Percentiles rank a stretch among this genome's conserved stretches.
These are phyloP conservation scores for Garrulus glandarius DNA, from an alignment of 2,797 vertebrate species.

Conservation along the genomic window DNA sequence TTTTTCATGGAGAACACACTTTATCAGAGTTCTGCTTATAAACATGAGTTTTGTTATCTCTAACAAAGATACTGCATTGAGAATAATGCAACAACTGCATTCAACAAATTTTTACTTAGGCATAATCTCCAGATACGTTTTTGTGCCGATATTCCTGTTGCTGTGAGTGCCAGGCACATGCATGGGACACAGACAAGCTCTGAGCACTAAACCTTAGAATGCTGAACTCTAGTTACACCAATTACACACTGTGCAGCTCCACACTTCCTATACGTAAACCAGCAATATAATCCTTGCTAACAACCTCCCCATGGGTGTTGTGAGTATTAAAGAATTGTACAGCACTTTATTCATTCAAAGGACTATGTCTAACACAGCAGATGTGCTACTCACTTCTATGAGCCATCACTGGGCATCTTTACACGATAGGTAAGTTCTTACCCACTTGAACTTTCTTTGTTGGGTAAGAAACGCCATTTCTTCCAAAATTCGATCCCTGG, in stretches of 20 bases:
- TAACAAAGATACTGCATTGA: not conserved
- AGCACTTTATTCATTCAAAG: not conserved
- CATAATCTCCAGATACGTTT: not conserved
- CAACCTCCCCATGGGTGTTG: not conserved
- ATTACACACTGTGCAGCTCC: not conserved
- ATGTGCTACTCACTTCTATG: not conserved
- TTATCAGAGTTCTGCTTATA: not conserved
- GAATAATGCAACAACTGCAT: not conserved
- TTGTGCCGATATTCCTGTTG: not conserved
- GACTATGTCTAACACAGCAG: not conserved
- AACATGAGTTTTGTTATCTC: not conserved
- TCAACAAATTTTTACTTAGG: not conserved
- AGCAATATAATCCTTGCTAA: not conserved
- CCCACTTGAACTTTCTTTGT: not conserved
- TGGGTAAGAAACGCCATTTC: not conserved
- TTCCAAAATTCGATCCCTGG: not conserved
- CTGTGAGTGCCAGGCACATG: accelerated
- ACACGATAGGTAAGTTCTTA: not conserved
- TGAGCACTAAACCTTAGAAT: not conserved
- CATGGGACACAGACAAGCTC: not conserved
- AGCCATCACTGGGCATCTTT: not conserved
- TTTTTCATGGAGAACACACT: not conserved
- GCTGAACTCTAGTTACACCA: not conserved
- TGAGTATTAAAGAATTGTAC: not conserved
- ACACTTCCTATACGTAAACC: not conserved